Base-by-base conservation (phyloP, 1,140 invertebrate genomes). In the Octopus bimaculoides region DNA sequence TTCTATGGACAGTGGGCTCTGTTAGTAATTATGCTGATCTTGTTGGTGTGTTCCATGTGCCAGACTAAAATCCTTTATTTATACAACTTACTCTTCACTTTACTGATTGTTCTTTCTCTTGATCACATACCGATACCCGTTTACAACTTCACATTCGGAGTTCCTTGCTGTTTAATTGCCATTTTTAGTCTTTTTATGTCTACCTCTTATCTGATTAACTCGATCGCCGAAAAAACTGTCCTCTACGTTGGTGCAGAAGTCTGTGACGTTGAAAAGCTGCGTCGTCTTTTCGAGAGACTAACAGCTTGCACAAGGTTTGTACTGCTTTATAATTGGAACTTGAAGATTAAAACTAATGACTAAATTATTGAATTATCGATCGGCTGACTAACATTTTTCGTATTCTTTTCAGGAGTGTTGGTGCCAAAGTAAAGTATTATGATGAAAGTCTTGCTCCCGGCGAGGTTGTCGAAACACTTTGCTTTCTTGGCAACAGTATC, bases 1-100 rank as follows among this genome's bases (percentile, higher is more conserved):
- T 86, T 84, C 80, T 87, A 82, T 55, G 86, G 86, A n/a, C 84
- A 82, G 53, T 87, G 83, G 84, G 83, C 84, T 12, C 26, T 86
- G 14, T 73, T 86, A 52, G 41, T 81, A 6, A 76, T 84, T 4
- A 54, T 85, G 9, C 17, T 83, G 4, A 73, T 85, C 52, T n/a
- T 87, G 20, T 77, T 81, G 54, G 20, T 86, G 0, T 55, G 79
- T 10, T 87, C 86, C 9, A 54, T 80, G 7, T 81, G 78, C 12
- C 83, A 83, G 53, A 82, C 78, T 66, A 81, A 81, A 17, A 77
- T 85, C 52, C 81, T 86, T 54, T 87, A 86, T 77, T 52, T 87
- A 1, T 86, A 85, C 80, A 87, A 87, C 78, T 41, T 84, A 14
- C 75, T 84, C 4, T 79, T 87, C 17, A 75, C 79, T 8, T 5